Base-by-base conservation (phyloP, 2,113 vertebrate species). In the Benitochromis conjunctus region DNA sequence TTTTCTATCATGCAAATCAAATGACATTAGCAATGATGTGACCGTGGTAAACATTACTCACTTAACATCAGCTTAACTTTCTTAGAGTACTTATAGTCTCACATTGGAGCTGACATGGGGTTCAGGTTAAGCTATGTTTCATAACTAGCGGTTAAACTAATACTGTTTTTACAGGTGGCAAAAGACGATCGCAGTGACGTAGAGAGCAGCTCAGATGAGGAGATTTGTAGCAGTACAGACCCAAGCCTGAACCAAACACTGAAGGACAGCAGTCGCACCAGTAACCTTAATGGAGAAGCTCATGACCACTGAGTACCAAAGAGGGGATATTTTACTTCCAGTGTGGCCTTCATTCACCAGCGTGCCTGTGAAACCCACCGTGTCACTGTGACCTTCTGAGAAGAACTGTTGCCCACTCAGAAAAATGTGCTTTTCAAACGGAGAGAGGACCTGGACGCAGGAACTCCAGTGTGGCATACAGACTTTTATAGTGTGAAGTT, bases 201-300 rank as follows among this genome's bases (percentile, higher is more conserved):
- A 29, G 98, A 99, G 89, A 98, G 97, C 87, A 98, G 97, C 94
- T 98, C 98, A 74, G 98, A 98, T 24, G 98, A 99, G 31, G 96
- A 97, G 81, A 55, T 95, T 13, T 36, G 94, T 3, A 92, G 95
- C 51, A 95, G 95, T 56, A 96, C 84, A 80, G 88, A 81, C 36
- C 46, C 62, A 8, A 41, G n/a, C 43, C 89, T 83, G 71, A 88
- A 41, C 9, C 43, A 53, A n/a, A 91, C 79, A 13, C 53, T 86
- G 9, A 94, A 96, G 0, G 95, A 95, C 83, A 92, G 91, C 83
- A 94, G 94, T 64, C 94, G 94, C 88, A 97, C 97, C 0, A 96
- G 96, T 8, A 97, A 96, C 89, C 96, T 97, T 18, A 96, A 96
- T 74, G 87, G 94, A 79, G 97, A 95, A 81, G 93, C 96, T 69